phyloP scores from a whole-genome alignment of 2,113 vertebrate genomes.

The Formicarius rufipectus region DNA sequence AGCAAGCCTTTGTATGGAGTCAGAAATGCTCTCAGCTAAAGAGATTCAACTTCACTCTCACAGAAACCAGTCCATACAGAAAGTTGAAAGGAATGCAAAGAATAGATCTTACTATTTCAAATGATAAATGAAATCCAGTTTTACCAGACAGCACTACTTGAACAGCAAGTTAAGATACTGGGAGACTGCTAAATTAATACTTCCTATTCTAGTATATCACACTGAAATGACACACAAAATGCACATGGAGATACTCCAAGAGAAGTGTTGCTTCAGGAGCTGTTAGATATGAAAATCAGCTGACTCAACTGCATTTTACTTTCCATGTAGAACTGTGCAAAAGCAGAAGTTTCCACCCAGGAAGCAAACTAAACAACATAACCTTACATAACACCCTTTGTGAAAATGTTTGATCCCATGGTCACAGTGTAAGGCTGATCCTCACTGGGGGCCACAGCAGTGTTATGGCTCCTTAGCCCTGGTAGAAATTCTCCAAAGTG shows the following conservation, averaged over 20 bases:
- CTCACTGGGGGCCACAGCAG: not conserved
- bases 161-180: not conserved
- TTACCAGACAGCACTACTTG: not conserved
- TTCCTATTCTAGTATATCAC: not conserved
- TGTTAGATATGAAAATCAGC: not conserved
- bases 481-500: not conserved
- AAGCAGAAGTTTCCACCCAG: conserved; percentile 52
- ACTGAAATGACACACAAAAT: not conserved
- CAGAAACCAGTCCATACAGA: not conserved
- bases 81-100: not conserved
- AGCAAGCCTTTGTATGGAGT: conserved; percentile 36
- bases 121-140: not conserved
- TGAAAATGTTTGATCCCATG: not conserved
- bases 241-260: not conserved
- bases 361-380: conserved; percentile 20
- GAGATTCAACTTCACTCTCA: not conserved
- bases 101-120: not conserved
- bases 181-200: not conserved
- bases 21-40: conserved; percentile 33
- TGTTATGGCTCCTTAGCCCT: not conserved
- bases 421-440: not conserved
- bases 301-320: conserved; percentile 40
- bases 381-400: not conserved
- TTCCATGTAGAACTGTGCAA: conserved; percentile 2
- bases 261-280: not conserved